phyloP scores from a whole-genome alignment of 2,797 vertebrate genomes.

The Allobates femoralis region DNA sequence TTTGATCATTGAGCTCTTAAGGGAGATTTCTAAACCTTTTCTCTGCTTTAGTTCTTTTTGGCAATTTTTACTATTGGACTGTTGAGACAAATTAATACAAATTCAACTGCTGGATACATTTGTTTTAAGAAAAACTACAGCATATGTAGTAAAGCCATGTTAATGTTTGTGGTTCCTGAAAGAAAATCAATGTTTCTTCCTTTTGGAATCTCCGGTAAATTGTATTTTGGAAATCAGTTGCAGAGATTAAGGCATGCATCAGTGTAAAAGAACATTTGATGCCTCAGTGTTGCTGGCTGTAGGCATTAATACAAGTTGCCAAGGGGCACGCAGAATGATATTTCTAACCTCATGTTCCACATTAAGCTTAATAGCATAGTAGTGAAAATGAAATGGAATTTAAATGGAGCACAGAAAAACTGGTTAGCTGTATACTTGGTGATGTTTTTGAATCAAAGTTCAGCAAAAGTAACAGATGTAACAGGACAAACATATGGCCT shows the following conservation, averaged over 20 bases:
- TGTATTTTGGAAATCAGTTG: slow-evolving; percentile 39
- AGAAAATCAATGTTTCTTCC: slow-evolving; percentile 49
- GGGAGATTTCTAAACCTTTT: slow-evolving; percentile 19
- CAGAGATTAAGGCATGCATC: slow-evolving; percentile 35
- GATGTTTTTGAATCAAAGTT: slow-evolving; percentile 43
- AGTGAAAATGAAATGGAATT: slow-evolving; percentile 39
- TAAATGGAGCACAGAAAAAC: slow-evolving; percentile 44
- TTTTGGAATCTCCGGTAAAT: slow-evolving; percentile 29
- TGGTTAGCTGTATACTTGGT: slow-evolving; percentile 12
- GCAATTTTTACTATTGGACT: slow-evolving; percentile 24
- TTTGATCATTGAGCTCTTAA: slow-evolving; percentile 36
- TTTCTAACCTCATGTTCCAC: slow-evolving; percentile 45
- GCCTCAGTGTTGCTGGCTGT: slow-evolving; percentile 25
- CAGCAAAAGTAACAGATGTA: slow-evolving; percentile 47
- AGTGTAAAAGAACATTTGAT: slow-evolving; percentile 7
- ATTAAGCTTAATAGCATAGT: slow-evolving; percentile 42
- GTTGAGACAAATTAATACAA: slow-evolving; percentile 6
- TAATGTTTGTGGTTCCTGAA: slow-evolving; percentile 13
- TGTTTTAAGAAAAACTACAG: slow-evolving; percentile 19
- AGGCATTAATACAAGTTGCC: slow-evolving; percentile 29
- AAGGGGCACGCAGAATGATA: slow-evolving; percentile 27
- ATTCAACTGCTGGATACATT: not conserved
- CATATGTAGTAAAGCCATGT: slow-evolving; percentile 6
- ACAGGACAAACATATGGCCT: slow-evolving; percentile 37
- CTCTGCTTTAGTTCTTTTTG: slow-evolving; percentile 29